Percentiles rank a stretch among this genome's conserved stretches.
phyloP scores from a whole-genome alignment of 2,797 vertebrate species.

The Onychomys leucogaster region DNA sequence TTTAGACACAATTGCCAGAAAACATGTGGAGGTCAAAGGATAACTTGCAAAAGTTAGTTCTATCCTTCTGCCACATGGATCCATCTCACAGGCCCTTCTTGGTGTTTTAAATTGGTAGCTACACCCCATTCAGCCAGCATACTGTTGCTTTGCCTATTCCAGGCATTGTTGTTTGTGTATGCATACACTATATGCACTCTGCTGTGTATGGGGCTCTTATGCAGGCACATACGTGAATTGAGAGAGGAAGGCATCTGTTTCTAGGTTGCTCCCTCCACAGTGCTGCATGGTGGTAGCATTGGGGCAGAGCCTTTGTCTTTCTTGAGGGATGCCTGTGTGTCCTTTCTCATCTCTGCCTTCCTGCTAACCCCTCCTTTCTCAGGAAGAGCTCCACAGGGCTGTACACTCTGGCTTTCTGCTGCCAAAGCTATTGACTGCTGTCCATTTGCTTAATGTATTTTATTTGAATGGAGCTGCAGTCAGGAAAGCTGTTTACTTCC shows the following conservation, averaged over 20 bases:
- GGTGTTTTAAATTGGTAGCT: background rate
- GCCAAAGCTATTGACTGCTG: background rate
- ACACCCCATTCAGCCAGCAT: background rate
- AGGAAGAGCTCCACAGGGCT: background rate
- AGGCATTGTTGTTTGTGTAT: background rate
- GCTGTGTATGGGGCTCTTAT: background rate
- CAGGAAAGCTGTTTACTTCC: background rate
- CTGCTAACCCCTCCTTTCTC: background rate
- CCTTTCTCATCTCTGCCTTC: background rate
- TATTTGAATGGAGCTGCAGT: background rate
- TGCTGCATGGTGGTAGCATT: background rate
- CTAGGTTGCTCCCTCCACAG: background rate
- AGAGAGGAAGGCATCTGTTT: background rate
- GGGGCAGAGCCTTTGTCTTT: background rate
- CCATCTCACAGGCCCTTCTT: background rate
- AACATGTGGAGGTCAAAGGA: background rate
- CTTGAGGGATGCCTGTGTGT: background rate
- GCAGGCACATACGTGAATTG: too few relatives aligned
- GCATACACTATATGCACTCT: background rate
- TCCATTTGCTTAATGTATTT: background rate
- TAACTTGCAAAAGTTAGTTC: background rate
- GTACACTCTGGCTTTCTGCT: background rate
- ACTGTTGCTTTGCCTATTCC: too few relatives aligned
- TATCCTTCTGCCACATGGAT: background rate
- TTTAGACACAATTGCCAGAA: background rate